phyloP scores from a whole-genome alignment of 1,140 invertebrate genomes.

The Tetragnatha versicolor region DNA sequence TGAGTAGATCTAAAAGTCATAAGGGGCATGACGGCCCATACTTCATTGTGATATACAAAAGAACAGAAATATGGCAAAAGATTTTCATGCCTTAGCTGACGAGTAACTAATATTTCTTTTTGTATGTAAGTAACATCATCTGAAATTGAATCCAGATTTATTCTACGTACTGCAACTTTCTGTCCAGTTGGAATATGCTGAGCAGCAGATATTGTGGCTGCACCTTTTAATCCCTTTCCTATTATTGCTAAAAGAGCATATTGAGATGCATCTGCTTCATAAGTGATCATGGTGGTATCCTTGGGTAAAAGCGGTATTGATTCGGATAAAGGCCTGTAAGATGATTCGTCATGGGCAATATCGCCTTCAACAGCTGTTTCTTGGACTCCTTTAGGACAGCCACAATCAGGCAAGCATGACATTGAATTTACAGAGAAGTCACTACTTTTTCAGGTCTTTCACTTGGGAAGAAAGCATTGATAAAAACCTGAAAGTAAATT shows the following conservation, averaged over 20 bases:
- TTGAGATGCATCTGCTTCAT: constrained; percentile 60
- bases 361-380: constrained; percentile 39
- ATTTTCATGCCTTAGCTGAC: constrained; percentile 80
- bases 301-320: constrained; percentile 58
- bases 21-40: constrained; percentile 80
- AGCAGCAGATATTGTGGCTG: constrained; percentile 74
- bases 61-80: constrained; percentile 76
- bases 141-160: constrained; percentile 75
- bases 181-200: constrained; percentile 73
- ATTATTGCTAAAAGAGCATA: constrained; percentile 60
- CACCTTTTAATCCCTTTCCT: constrained; percentile 73
- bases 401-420: constrained; percentile 56
- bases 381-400: constrained; percentile 45
- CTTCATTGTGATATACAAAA: constrained; percentile 76
- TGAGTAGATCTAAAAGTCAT: constrained; percentile 81
- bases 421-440: constrained; percentile 40
- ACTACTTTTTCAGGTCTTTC: too few species aligned
- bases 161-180: constrained; percentile 77
- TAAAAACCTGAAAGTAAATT: too few species aligned
- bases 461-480: too few species aligned
- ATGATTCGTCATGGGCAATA: constrained; percentile 52
- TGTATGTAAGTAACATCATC: constrained; percentile 74
- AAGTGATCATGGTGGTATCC: constrained; percentile 58
- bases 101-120: constrained; percentile 75
- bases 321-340: constrained; percentile 54